Evolutionary conservation across 2,888 invertebrate species (phyloP), one percentile per base, ranked within the genome.

Genomic region (Megaustenia siamemsis): DNA sequence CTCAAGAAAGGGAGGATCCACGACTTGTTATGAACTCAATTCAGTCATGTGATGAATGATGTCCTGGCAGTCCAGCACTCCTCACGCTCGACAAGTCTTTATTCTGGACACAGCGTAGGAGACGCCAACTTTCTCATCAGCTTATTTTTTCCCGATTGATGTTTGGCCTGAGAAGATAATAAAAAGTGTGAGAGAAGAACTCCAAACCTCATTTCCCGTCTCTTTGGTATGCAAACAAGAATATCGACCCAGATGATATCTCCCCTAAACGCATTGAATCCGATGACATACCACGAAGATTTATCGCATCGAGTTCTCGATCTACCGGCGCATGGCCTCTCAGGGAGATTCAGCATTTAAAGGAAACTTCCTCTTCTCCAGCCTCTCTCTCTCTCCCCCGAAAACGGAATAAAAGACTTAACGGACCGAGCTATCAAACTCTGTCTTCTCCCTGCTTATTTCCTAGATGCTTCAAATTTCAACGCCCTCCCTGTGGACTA

Each of bases 211-310:
- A 73, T 73, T 73, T 73, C 73, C 73, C 32, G 73, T 73, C 81
- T 38, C 53, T 69, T 69, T 56, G 35, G 81, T 81, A 71, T 81
- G 81, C 81, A 81, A 81, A 81, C 69, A 71, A 43, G 81, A 71
- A 56, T 71, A 78, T 78, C 78, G 78, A 78, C 45, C 38, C 24
- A n/a, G 78, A 78, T 78, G 60, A 78, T 78, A 78, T 78, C 78
- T n/a, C 15, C n/a, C 15, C 28, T 40, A 78, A 78, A 78, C 40
- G 78, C 78, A 78, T 78, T 40, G 66, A 78, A 53, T 78, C 63
- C 78, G 78, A 63, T 78, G 78, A 78, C 78, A 40, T 78, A 78
- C 60, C 78, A 63, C 24, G 63, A 24, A 28, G 78, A 78, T 78
- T 78, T 63, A 66, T 78, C 78, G 15, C 32, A 28, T 32, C 32